phyloP scores from a whole-genome alignment of 2,888 invertebrate species.

The Acanthosepion pharaonis region DNA sequence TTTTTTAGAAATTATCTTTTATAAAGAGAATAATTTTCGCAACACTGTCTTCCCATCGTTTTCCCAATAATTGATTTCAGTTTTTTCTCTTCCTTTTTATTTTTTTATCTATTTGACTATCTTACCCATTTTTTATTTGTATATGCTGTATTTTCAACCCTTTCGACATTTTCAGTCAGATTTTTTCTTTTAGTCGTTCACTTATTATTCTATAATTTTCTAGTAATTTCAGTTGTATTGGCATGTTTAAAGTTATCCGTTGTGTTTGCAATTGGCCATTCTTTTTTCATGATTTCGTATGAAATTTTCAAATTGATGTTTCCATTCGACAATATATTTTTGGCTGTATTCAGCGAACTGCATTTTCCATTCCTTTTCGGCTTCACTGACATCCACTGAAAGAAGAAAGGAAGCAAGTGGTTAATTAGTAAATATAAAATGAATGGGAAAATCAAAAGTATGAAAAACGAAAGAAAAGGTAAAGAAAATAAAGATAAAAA shows the following conservation, averaged over 20 bases:
- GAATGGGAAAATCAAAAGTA: too few relatives aligned
- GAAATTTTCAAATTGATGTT: constrained; percentile 70
- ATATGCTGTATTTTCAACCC: neutral
- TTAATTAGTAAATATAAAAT: neutral
- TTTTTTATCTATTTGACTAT: neutral
- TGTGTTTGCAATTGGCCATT: constrained; percentile 38
- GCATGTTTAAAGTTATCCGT: neutral
- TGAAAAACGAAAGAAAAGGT: too few relatives aligned
- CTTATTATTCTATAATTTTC: neutral
- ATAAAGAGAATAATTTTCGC: too few relatives aligned
- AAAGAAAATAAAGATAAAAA: too few relatives aligned
- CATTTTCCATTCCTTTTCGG: constrained; percentile 72
- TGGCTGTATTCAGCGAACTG: constrained; percentile 73
- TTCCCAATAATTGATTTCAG: neutral
- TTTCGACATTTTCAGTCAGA: neutral
- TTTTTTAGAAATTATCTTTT: neutral
- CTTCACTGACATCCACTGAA: constrained; percentile 67
- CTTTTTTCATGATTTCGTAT: constrained; percentile 58
- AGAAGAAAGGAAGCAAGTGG: constrained; percentile 4
- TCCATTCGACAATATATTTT: constrained; percentile 71
- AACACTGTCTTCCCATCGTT: neutral
- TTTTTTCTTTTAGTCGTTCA: neutral
- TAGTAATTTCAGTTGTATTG: neutral
- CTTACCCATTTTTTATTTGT: neutral
- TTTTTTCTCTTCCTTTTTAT: neutral